phyloP scores from a whole-genome alignment of 2,797 vertebrate genomes.

The Craterocephalus amniculus region DNA sequence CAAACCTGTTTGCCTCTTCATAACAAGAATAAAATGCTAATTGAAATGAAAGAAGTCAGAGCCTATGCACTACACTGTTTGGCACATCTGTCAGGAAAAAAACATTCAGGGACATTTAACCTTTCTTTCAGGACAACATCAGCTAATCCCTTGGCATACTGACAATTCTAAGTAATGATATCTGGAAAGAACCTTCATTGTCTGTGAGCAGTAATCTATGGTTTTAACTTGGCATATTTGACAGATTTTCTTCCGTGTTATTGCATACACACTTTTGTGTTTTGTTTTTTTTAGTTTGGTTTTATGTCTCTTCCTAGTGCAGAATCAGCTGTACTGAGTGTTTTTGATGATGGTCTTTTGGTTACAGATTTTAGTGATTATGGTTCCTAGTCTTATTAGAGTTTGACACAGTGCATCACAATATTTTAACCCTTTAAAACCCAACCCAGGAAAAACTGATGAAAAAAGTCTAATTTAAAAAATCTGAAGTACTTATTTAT shows the following conservation, averaged over 20 bases:
- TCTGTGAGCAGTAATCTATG: neutral
- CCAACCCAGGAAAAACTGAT: too few relatives aligned
- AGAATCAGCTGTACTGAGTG: too few relatives aligned
- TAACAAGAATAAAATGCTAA: neutral
- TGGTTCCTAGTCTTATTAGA: too few relatives aligned
- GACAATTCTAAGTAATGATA: neutral
- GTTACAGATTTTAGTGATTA: too few relatives aligned
- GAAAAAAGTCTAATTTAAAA: too few relatives aligned
- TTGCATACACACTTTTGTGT: neutral
- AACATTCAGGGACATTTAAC: neutral
- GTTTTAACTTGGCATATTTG: neutral
- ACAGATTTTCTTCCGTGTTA: neutral
- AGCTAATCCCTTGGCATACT: neutral
- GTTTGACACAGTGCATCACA: too few relatives aligned
- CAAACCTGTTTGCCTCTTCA: neutral
- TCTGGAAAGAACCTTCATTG: neutral
- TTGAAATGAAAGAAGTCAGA: neutral
- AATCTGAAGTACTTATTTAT: too few relatives aligned
- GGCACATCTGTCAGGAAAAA: neutral
- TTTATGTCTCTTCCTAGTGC: too few relatives aligned
- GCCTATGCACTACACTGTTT: neutral
- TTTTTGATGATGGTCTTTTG: too few relatives aligned
- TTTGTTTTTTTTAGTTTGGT: too few relatives aligned
- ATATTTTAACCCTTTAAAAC: too few relatives aligned
- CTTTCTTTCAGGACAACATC: neutral